These are phyloP conservation scores for Sphyrna mokarran DNA, from an alignment of 2,113 vertebrate genomes.

Conservation along the genomic window DNA sequence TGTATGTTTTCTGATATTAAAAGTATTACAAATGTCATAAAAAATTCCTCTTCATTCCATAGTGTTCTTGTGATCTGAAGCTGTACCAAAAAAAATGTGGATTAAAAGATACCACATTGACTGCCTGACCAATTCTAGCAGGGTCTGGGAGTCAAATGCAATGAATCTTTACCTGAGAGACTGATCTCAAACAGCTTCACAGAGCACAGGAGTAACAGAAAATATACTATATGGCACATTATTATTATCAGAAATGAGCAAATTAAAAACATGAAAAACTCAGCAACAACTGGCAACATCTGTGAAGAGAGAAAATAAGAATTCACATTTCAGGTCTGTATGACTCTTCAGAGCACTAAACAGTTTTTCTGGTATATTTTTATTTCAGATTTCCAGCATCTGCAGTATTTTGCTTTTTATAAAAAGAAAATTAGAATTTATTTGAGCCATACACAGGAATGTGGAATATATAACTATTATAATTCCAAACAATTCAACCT, in stretches of 20 bases:
- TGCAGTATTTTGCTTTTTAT: too few relatives aligned
- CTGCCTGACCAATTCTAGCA: neutral
- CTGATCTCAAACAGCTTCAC: neutral
- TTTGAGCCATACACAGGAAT: neutral
- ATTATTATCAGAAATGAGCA: neutral
- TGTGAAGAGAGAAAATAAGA: too few relatives aligned
- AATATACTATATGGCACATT: neutral
- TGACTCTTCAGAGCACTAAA: too few relatives aligned
- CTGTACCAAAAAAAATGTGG: neutral
- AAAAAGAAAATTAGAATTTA: neutral
- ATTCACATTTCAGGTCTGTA: too few relatives aligned
- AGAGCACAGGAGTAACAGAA: neutral
- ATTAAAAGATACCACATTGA: neutral
- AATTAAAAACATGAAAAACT: too few relatives aligned
- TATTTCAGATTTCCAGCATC: too few relatives aligned
- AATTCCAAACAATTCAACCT: neutral
- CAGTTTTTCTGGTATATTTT: too few relatives aligned
- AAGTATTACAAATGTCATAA: neutral
- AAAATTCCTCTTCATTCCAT: neutral
- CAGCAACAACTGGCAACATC: too few relatives aligned
- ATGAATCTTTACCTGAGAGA: neutral
- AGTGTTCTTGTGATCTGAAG: neutral
- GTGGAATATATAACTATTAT: neutral
- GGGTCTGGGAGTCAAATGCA: neutral
- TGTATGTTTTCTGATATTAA: neutral